These are phyloP conservation scores for Scotopteryx bipunctaria DNA, from an alignment of 2,888 invertebrate genomes.

Conservation along the genomic window DNA sequence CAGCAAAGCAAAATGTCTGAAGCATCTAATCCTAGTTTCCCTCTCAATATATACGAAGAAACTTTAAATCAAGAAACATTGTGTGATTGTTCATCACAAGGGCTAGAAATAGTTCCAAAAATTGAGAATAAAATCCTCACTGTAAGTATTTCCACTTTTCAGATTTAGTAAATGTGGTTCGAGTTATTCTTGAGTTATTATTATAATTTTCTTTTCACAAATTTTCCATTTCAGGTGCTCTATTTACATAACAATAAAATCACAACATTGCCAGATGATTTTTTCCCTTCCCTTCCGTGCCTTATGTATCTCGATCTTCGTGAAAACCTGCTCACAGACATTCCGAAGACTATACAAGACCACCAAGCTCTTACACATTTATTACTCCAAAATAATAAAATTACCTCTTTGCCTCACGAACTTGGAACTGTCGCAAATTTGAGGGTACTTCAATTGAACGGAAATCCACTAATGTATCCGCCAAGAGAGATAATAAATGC, in stretches of 20 bases:
- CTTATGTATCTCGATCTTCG: conserved; percentile 87
- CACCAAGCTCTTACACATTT: conserved; percentile 85
- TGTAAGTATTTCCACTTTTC: conserved; percentile 52
- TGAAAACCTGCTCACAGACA: conserved; percentile 80
- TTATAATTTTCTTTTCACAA: conserved; percentile 34
- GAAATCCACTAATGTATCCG: conserved; percentile 85
- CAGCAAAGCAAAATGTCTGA: conserved; percentile 51
- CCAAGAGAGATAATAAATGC: conserved; percentile 75
- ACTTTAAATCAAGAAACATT: conserved; percentile 55
- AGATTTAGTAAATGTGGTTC: background rate
- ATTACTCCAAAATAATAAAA: conserved; percentile 84
- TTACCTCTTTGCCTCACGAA: conserved; percentile 84
- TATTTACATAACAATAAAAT: conserved; percentile 82
- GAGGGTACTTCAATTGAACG: conserved; percentile 84
- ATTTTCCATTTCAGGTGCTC: conserved; percentile 69
- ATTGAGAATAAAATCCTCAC: conserved; percentile 51
- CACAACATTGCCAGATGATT: conserved; percentile 77
- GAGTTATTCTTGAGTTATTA: background rate
- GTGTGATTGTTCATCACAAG: conserved; percentile 57
- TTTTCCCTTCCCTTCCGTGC: conserved; percentile 81
- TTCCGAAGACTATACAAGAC: conserved; percentile 83
- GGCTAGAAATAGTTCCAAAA: conserved; percentile 52
- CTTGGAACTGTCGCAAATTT: conserved; percentile 84
- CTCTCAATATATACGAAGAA: conserved; percentile 62
- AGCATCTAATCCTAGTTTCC: conserved; percentile 34